Evolutionary conservation across 2,113 vertebrate genomes (phyloP).

Genomic region (Origma solitaria): DNA sequence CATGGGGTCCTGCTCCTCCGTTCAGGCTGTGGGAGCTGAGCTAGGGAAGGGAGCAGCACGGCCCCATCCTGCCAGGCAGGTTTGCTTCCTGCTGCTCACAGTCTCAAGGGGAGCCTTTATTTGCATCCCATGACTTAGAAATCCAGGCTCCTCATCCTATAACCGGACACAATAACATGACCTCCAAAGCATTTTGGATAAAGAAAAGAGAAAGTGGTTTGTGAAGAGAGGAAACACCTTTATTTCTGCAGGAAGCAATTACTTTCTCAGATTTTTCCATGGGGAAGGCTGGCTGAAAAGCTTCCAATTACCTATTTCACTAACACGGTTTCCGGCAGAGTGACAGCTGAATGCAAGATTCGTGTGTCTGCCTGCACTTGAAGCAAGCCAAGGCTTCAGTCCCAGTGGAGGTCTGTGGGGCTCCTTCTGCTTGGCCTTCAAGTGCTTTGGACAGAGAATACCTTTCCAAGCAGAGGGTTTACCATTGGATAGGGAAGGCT

Average conservation of each 20-base stretch:
- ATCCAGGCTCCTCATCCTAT: background rate
- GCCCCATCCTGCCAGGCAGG: background rate
- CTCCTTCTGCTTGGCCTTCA: background rate
- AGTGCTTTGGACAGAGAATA: background rate
- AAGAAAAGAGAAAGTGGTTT: conserved; percentile 52
- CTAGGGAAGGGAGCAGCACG: background rate
- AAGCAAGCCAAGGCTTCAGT: background rate
- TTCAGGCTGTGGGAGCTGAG: background rate
- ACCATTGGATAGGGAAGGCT: background rate
- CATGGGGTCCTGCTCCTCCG: fast-evolving
- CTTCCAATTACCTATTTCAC: conserved; percentile 48
- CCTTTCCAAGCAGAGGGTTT: background rate
- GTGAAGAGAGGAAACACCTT: conserved; percentile 59
- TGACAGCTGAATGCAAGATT: conserved; percentile 20
- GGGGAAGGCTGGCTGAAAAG: conserved; percentile 41
- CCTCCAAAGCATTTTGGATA: conserved; percentile 44
- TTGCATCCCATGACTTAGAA: background rate
- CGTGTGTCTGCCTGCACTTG: background rate
- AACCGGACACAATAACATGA: conserved; percentile 57
- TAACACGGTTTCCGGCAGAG: background rate
- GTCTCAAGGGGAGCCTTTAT: background rate
- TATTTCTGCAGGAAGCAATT: conserved; percentile 63
- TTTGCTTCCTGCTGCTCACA: background rate
- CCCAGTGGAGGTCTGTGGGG: background rate
- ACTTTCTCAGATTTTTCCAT: conserved; percentile 46